phyloP scores from a whole-genome alignment of 2,888 invertebrate genomes.

The Hesperia comma region DNA sequence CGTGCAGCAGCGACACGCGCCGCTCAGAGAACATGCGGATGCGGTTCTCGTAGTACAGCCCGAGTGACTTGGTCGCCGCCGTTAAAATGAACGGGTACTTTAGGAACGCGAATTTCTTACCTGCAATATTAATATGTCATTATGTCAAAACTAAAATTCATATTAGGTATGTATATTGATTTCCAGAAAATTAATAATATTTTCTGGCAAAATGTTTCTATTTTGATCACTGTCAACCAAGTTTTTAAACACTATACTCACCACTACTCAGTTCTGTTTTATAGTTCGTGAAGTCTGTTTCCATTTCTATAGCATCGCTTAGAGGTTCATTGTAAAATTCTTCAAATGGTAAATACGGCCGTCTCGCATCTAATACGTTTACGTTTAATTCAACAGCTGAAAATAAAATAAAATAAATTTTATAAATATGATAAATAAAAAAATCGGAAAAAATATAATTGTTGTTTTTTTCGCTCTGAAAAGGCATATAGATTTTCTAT shows the following conservation, averaged over 20 bases:
- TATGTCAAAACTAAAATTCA: too few relatives aligned
- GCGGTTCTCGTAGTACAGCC: constrained; percentile 96
- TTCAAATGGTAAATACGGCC: constrained; percentile 92
- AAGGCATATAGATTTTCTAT: too few relatives aligned
- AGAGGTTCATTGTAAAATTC: constrained; percentile 98
- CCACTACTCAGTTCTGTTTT: constrained; percentile 86
- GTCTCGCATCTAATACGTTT: constrained; percentile 91
- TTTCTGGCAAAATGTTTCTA: too few relatives aligned
- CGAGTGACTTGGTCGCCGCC: constrained; percentile 95
- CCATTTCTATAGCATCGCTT: constrained; percentile 97
- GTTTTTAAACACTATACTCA: constrained; percentile 48
- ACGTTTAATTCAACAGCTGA: constrained; percentile 89
- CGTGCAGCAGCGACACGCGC: constrained; percentile 92
- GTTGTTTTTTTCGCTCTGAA: too few relatives aligned
- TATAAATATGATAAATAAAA: background rate
- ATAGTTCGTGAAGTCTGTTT: constrained; percentile 95
- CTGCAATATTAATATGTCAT: too few relatives aligned
- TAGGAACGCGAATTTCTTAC: constrained; percentile 93
- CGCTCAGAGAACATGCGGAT: constrained; percentile 97
- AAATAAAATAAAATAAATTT: constrained; percentile 49
- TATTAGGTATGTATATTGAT: too few relatives aligned
- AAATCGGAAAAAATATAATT: too few relatives aligned
- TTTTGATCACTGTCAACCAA: too few relatives aligned
- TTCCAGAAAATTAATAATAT: too few relatives aligned
- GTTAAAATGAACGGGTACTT: constrained; percentile 95